Conservation (phyloP, 2,797 vertebrate genomes). For the Vespertilio murinus region DNA sequence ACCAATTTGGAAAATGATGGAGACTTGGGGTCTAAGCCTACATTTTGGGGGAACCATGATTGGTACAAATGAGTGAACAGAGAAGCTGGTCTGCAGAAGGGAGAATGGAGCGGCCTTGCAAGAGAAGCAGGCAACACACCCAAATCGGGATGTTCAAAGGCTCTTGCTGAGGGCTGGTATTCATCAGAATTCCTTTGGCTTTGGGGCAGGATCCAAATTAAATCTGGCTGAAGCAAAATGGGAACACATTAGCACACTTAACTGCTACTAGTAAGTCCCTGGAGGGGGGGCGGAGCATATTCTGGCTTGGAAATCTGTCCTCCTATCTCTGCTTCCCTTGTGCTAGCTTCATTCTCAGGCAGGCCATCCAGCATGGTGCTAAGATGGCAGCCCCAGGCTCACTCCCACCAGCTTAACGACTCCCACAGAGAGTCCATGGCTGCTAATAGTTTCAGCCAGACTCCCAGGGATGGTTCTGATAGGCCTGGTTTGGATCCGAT, state of each 20-base stretch:
- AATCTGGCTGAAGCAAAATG: not conserved
- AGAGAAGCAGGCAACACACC: not conserved
- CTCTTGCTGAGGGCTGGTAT: not conserved
- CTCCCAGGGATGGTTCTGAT: not conserved
- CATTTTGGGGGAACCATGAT: not conserved
- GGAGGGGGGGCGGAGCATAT: not conserved
- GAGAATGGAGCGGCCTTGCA: not conserved
- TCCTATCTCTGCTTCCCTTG: not conserved
- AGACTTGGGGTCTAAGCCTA: not conserved
- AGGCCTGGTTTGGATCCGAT: not conserved
- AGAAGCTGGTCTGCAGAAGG: not conserved
- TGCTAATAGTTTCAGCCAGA: not conserved
- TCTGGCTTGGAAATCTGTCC: not conserved
- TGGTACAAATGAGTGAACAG: not conserved
- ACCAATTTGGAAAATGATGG: not conserved
- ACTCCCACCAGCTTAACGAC: not conserved
- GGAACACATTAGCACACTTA: not conserved
- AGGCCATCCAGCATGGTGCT: not conserved
- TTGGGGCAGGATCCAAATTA: not conserved
- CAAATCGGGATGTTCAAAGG: not conserved
- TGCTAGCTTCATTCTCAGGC: not conserved
- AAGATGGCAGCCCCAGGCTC: not conserved
- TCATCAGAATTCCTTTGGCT: constrained; percentile 1
- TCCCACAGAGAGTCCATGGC: too few species aligned
- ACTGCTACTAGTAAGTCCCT: not conserved